Percentiles rank a stretch among this genome's conserved stretches.
phyloP scores from a whole-genome alignment of 2,113 vertebrate species.

The Petrocephalus zakoni region DNA sequence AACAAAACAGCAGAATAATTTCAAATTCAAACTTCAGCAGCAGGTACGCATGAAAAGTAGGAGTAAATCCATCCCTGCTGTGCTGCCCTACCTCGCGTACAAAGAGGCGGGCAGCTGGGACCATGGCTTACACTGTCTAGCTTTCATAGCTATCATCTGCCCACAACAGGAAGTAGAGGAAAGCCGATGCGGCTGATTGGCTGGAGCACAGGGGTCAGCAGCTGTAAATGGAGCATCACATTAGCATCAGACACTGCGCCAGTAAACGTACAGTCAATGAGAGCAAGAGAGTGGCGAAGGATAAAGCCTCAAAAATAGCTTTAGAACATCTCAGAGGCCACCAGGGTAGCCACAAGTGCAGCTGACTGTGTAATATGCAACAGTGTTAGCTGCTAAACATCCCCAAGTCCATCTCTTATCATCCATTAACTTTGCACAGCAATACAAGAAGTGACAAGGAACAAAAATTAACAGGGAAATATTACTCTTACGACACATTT shows the following conservation, averaged over 20 bases:
- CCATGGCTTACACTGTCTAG: conserved; percentile 41
- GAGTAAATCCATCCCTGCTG: not conserved
- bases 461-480: not conserved
- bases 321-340: not conserved
- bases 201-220: conserved; percentile 35
- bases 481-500: not conserved
- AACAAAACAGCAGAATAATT: not conserved
- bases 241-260: conserved; percentile 47
- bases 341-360: not conserved
- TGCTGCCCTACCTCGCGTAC: not conserved
- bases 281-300: not conserved
- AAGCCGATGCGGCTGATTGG: conserved; percentile 32
- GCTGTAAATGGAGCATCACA: conserved; percentile 44
- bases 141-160: conserved; percentile 40
- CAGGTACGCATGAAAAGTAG: not conserved
- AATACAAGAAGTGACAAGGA: not conserved
- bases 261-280: conserved; percentile 31
- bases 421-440: not conserved
- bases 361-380: not conserved
- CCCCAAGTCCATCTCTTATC: not conserved
- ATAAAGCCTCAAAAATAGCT: not conserved
- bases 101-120: conserved; percentile 39
- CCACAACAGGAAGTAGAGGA: conserved; percentile 31
- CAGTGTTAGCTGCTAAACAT: not conserved
- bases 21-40: not conserved